Evolutionary conservation across 2,113 vertebrate genomes (phyloP).

Genomic region (Rhombomys opimus): DNA sequence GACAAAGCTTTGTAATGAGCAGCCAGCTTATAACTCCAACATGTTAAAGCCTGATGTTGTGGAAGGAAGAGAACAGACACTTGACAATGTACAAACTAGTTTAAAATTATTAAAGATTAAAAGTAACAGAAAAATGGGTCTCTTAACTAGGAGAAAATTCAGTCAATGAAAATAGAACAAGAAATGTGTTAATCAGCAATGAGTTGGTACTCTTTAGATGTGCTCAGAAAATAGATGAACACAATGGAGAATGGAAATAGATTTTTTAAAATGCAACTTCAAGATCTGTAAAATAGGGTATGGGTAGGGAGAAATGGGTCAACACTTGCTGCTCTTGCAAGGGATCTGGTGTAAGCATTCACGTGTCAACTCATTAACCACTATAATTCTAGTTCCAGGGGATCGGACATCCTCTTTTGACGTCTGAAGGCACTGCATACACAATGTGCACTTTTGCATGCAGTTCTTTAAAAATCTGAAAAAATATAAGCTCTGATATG

Average conservation of each 20-base stretch:
- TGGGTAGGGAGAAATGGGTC: not conserved
- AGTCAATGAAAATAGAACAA: not conserved
- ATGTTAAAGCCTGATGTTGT: not conserved
- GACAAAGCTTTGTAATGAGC: not conserved
- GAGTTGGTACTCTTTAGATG: conserved; percentile 5
- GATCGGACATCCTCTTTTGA: not conserved
- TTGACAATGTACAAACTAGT: not conserved
- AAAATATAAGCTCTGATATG: not conserved
- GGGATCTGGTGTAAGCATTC: not conserved
- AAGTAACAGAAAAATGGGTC: not conserved
- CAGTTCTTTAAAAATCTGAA: not conserved
- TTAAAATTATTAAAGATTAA: not conserved
- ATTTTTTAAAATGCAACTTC: not conserved
- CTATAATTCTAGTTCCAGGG: not conserved
- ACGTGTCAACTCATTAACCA: not conserved
- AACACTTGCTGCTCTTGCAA: not conserved
- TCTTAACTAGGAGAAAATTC: not conserved
- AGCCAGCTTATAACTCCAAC: not conserved
- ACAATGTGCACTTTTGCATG: not conserved
- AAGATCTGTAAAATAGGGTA: not conserved
- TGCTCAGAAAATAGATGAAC: not conserved
- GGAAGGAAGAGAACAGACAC: not conserved
- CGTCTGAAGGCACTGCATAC: not conserved
- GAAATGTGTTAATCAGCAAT: not conserved
- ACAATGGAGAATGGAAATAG: not conserved